Base-by-base conservation (phyloP, 2,888 invertebrate species). In the Idaea dimidiata region DNA sequence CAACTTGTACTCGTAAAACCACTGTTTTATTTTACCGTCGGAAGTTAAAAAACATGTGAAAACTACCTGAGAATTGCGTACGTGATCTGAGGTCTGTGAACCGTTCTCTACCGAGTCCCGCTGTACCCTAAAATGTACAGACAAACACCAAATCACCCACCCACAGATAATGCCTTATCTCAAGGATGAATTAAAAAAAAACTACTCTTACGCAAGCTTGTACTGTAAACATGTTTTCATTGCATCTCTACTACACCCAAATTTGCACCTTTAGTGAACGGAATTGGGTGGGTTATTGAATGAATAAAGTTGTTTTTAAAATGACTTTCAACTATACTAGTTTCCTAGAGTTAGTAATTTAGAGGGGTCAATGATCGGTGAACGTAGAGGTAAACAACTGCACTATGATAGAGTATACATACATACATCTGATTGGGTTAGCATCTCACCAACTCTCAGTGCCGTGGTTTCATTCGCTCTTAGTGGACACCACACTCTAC, bases 151-250 rank as follows among this genome's bases (percentile, higher is more conserved):
- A 43, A 72, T 70, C 61, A 56, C 62, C 60, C 70, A 66, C 67
- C 60, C 68, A 65, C 66, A 74, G 79, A 81, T 83, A 82, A 72
- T 74, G 62, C 63, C 66, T 70, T 85, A 84, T 84, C 82, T 78
- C 80, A 78, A 81, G 84, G 80, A 79, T 81, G 77, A 79, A 81
- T 80, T 73, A 78, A 80, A 80, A 80, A 79, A 76, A 77, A 24
- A 24, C 24, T 70, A 71, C 60, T 60, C 63, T 78, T 79, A 79
- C 79, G 76, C 78, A 78, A 79, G 72, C 71, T 61, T 60, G 64
- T 60, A 68, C 60, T 66, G 80, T 80, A 81, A 83, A 84, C 82
- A 84, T 77, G 80, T 82, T 81, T 73, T 78, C 70, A 69, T 66
- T 74, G 71, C 72, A 74, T 17, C 17, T 33, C 17, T n/a, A 6